These are phyloP conservation scores for Eurois occulta DNA, from an alignment of 2,888 invertebrate species.

Conservation along the genomic window DNA sequence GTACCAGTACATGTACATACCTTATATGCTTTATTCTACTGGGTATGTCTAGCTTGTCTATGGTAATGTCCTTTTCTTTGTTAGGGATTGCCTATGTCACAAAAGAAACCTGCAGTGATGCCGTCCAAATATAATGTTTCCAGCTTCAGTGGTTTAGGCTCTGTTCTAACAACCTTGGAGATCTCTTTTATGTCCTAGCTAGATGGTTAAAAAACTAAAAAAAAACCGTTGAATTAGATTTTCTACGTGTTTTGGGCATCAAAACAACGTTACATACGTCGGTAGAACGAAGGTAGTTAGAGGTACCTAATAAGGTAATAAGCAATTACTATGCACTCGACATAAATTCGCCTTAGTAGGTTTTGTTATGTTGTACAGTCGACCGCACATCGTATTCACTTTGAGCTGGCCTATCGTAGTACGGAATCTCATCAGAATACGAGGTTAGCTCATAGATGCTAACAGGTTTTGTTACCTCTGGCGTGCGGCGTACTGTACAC, in stretches of 20 bases:
- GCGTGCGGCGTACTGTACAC: not conserved
- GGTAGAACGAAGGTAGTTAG: not conserved
- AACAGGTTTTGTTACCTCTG: too few species aligned
- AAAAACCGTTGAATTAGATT: not conserved
- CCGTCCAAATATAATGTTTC: too few species aligned
- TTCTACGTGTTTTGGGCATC: not conserved
- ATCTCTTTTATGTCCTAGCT: not conserved
- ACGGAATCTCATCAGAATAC: not conserved
- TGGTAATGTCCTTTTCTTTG: too few species aligned
- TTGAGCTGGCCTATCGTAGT: not conserved
- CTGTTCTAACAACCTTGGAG: not conserved
- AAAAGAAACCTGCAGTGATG: too few species aligned
- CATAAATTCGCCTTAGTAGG: slow-evolving; percentile 21
- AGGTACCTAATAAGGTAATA: slow-evolving; percentile 22
- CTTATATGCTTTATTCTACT: too few species aligned
- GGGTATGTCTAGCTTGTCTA: too few species aligned
- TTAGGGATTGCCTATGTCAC: too few species aligned
- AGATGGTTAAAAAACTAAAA: not conserved
- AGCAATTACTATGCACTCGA: slow-evolving; percentile 45
- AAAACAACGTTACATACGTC: not conserved
- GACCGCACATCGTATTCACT: not conserved
- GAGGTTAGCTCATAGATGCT: not conserved
- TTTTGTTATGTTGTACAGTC: not conserved
- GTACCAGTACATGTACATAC: too few species aligned
- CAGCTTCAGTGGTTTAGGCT: not conserved